phyloP scores from a whole-genome alignment of 2,797 vertebrate genomes.

The Craterocephalus amniculus region DNA sequence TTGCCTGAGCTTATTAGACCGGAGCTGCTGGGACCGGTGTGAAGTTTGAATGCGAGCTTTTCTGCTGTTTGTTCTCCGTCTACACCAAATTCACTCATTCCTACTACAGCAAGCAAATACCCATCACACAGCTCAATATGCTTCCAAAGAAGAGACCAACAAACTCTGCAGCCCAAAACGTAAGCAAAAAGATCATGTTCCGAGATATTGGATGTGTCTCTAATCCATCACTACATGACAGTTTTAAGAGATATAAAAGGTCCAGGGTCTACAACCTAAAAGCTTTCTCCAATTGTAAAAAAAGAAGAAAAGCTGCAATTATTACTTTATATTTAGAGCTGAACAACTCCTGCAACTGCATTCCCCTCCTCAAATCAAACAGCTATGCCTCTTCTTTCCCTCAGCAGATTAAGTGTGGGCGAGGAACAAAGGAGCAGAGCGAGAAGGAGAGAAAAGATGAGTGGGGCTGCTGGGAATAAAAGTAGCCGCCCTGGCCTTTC shows the following conservation, averaged over 20 bases:
- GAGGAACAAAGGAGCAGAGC: slow-evolving; percentile 47
- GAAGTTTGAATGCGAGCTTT: slow-evolving; percentile 43
- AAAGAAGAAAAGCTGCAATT: neutral
- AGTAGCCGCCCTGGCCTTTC: slow-evolving; percentile 23
- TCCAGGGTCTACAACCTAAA: neutral
- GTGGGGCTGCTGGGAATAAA: slow-evolving; percentile 42
- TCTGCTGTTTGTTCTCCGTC: slow-evolving; percentile 55
- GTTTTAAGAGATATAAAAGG: neutral
- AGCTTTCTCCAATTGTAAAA: neutral
- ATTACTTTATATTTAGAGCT: slow-evolving; percentile 22
- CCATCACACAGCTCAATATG: slow-evolving; percentile 46
- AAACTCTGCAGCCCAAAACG: slow-evolving; percentile 16
- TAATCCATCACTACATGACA: neutral
- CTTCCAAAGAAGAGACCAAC: slow-evolving; percentile 35
- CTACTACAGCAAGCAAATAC: slow-evolving; percentile 48
- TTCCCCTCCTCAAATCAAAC: slow-evolving; percentile 33
- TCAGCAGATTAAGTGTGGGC: slow-evolving; percentile 54
- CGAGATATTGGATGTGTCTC: neutral
- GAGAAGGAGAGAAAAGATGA: slow-evolving; percentile 33
- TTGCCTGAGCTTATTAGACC: slow-evolving; percentile 44
- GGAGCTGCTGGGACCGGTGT: slow-evolving; percentile 47
- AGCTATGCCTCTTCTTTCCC: slow-evolving; percentile 20
- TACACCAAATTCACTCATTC: slow-evolving; percentile 29
- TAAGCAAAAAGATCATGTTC: slow-evolving; percentile 21
- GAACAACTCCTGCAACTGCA: slow-evolving; percentile 16